phyloP scores from a whole-genome alignment of 2,888 invertebrate species.

The Apamea crenata region DNA sequence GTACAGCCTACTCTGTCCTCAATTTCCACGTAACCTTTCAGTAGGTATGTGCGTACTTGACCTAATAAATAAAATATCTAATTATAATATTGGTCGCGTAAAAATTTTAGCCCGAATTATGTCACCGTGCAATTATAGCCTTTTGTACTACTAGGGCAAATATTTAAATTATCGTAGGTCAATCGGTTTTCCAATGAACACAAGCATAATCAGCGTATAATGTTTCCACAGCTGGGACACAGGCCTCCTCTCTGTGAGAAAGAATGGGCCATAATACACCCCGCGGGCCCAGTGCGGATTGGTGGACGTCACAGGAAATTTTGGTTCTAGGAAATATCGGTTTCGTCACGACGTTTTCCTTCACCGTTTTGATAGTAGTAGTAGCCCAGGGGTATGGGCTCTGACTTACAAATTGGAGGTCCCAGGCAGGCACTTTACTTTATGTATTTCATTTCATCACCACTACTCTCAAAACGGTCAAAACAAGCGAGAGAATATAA shows the following conservation, averaged over 20 bases:
- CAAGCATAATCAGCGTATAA: neutral
- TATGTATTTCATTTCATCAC: neutral
- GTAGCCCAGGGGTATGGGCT: neutral
- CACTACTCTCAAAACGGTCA: neutral
- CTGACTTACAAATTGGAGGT: neutral
- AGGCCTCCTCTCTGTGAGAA: neutral
- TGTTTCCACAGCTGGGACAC: neutral
- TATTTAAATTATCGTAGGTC: constrained; percentile 12
- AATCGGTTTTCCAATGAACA: neutral
- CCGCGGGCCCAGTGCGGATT: neutral
- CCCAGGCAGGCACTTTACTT: neutral
- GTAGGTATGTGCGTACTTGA: constrained; percentile 49
- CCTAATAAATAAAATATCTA: constrained; percentile 55
- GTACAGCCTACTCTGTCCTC: constrained; percentile 3
- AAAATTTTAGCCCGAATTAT: constrained; percentile 41
- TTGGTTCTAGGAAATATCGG: neutral
- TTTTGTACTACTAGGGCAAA: constrained; percentile 15
- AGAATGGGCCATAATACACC: neutral
- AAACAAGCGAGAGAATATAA: neutral
- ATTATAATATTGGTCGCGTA: constrained; percentile 43
- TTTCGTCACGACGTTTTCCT: neutral
- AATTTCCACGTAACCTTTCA: constrained; percentile 23
- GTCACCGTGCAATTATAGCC: constrained; percentile 41
- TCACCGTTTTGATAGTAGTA: neutral
- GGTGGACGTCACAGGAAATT: neutral